These are phyloP conservation scores for Salvelinus sp. DNA, from an alignment of 2,113 vertebrate genomes.

Conservation along the genomic window DNA sequence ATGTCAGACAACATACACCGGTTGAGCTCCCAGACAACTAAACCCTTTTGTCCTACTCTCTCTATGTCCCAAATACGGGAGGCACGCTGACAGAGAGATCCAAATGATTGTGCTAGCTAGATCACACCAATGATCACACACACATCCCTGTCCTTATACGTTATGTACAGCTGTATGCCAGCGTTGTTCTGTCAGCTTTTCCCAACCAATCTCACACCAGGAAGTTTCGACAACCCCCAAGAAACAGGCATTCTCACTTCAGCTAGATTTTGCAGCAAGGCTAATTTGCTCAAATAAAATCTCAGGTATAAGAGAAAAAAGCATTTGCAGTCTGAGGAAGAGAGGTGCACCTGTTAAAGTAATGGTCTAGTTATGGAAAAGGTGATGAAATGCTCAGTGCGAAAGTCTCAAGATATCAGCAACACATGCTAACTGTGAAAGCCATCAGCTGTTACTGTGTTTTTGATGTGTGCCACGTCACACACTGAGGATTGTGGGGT, in stretches of 20 bases:
- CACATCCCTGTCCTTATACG: neutral
- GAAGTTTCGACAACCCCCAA: too few relatives aligned
- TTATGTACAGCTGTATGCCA: neutral
- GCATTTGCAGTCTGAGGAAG: constrained; percentile 53
- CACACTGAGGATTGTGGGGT: constrained; percentile 60
- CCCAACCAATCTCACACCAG: neutral
- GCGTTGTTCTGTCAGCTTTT: constrained; percentile 45
- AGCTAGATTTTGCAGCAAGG: constrained; percentile 27
- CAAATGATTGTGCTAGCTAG: neutral
- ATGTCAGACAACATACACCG: neutral
- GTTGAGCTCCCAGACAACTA: neutral
- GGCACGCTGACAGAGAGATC: neutral
- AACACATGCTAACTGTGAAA: constrained; percentile 74
- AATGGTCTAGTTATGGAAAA: constrained; percentile 79
- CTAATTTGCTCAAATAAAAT: constrained; percentile 60
- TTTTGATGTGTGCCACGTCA: constrained; percentile 64
- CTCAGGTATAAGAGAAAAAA: constrained; percentile 50
- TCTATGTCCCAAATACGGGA: neutral
- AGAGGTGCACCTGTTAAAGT: constrained; percentile 71
- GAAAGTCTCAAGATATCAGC: constrained; percentile 67
- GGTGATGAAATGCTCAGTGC: constrained; percentile 68
- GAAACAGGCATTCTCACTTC: constrained; percentile 47
- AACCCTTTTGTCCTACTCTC: neutral
- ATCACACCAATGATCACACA: neutral
- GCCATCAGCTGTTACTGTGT: constrained; percentile 71